Conservation (phyloP, 2,888 invertebrate species). For the Erebia ligea region DNA sequence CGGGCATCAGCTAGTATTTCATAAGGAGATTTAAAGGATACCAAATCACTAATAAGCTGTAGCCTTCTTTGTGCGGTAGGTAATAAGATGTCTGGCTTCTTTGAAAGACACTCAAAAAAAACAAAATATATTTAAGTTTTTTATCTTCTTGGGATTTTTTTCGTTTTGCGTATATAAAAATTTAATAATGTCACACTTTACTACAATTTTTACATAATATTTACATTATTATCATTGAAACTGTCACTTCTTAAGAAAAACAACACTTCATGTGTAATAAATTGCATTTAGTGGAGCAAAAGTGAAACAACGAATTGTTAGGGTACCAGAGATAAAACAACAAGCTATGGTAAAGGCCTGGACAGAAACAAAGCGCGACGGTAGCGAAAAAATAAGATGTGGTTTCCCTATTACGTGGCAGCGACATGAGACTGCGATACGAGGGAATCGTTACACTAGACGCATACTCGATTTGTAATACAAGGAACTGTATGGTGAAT, state of each 20-base stretch:
- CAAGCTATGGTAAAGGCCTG: not conserved
- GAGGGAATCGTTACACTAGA: not conserved
- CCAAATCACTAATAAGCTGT: too few species aligned
- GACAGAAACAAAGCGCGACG: not conserved
- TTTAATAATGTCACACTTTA: too few species aligned
- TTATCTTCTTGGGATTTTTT: too few species aligned
- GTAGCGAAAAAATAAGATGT: not conserved
- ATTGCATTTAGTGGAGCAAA: not conserved
- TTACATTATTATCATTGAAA: not conserved
- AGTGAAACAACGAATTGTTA: conserved; percentile 6
- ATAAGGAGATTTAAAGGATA: too few species aligned
- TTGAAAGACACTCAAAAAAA: too few species aligned
- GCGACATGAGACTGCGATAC: not conserved
- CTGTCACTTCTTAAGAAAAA: not conserved
- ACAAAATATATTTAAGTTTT: too few species aligned
- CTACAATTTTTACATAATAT: too few species aligned
- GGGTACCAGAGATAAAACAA: conserved; percentile 2
- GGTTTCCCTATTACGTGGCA: not conserved
- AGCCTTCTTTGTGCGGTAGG: too few species aligned
- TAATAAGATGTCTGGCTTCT: too few species aligned
- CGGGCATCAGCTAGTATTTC: too few species aligned
- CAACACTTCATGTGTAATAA: not conserved
- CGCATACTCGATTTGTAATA: not conserved
- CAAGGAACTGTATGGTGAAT: too few species aligned
- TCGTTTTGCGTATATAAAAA: too few species aligned